Evolutionary conservation across 2,113 vertebrate genomes (phyloP).

Genomic region (Sminthopsis crassicaudata): DNA sequence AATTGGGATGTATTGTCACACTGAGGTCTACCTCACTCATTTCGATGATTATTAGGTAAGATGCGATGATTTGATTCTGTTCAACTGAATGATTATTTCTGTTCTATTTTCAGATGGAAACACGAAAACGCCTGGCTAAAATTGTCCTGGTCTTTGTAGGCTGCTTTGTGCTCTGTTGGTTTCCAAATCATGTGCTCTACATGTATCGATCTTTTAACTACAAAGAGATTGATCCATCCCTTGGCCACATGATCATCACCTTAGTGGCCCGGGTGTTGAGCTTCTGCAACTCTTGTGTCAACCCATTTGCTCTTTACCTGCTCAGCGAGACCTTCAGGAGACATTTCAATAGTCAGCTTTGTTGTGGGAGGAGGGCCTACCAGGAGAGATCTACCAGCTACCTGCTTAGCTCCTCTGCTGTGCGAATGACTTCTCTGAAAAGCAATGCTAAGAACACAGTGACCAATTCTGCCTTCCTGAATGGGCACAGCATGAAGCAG

Average conservation of each 20-base stretch:
- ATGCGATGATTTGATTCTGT: neutral
- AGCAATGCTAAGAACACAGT: slow-evolving; percentile 86
- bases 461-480: slow-evolving; percentile 80
- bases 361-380: slow-evolving; percentile 81
- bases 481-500: slow-evolving; percentile 84
- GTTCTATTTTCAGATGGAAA: slow-evolving; percentile 90
- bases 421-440: slow-evolving; percentile 94
- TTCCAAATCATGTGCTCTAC: slow-evolving; percentile 95
- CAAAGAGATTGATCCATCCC: slow-evolving; percentile 88
- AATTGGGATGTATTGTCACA: slow-evolving; percentile 3
- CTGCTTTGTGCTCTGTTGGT: slow-evolving; percentile 94
- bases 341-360: slow-evolving; percentile 93
- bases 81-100: slow-evolving; percentile 48
- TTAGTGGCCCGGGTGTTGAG: slow-evolving; percentile 92
- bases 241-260: slow-evolving; percentile 91
- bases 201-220: slow-evolving; percentile 96
- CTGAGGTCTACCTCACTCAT: neutral
- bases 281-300: slow-evolving; percentile 96
- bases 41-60: neutral
- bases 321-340: slow-evolving; percentile 94
- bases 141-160: slow-evolving; percentile 95
- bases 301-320: slow-evolving; percentile 95
- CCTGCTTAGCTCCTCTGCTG: slow-evolving; percentile 90
- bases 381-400: slow-evolving; percentile 88
- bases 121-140: slow-evolving; percentile 94